These are phyloP conservation scores for Hylaeus volcanicus DNA, from an alignment of 1,140 invertebrate genomes.

Conservation along the genomic window DNA sequence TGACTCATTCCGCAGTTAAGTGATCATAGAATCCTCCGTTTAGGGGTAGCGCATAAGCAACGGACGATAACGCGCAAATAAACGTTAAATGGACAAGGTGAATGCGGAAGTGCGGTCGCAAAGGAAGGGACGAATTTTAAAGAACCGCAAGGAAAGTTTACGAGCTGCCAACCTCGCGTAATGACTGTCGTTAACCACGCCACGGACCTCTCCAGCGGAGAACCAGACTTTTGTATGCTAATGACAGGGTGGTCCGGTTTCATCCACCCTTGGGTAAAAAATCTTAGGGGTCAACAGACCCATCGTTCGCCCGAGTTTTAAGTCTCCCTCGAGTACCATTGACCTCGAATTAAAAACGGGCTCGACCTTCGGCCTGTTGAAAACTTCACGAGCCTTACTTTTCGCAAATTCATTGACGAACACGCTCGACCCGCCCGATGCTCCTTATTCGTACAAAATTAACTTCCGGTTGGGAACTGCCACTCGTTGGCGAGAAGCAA, in stretches of 20 bases:
- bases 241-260: constrained; percentile 73
- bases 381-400: constrained; percentile 49
- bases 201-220: constrained; percentile 52
- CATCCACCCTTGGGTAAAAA: constrained; percentile 58
- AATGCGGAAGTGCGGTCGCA: constrained; percentile 61
- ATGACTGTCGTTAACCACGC: constrained; percentile 72
- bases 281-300: constrained; percentile 65
- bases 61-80: constrained; percentile 49
- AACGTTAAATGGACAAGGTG: constrained; percentile 57
- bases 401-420: constrained; percentile 38
- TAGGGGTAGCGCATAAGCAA: background rate
- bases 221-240: constrained; percentile 68
- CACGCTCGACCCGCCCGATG: too few relatives aligned
- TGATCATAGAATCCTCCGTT: constrained; percentile 14
- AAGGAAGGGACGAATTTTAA: constrained; percentile 56
- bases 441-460: constrained; percentile 29
- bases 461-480: constrained; percentile 16
- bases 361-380: constrained; percentile 47
- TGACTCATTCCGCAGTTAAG: constrained; percentile 21
- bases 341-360: constrained; percentile 65
- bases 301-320: constrained; percentile 63
- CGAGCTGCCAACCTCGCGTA: constrained; percentile 60
- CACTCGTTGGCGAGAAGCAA: background rate
- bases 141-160: constrained; percentile 57
- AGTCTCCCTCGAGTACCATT: constrained; percentile 64